Conservation (phyloP, 2,888 invertebrate species). For the Cremastobaeus sp. region DNA sequence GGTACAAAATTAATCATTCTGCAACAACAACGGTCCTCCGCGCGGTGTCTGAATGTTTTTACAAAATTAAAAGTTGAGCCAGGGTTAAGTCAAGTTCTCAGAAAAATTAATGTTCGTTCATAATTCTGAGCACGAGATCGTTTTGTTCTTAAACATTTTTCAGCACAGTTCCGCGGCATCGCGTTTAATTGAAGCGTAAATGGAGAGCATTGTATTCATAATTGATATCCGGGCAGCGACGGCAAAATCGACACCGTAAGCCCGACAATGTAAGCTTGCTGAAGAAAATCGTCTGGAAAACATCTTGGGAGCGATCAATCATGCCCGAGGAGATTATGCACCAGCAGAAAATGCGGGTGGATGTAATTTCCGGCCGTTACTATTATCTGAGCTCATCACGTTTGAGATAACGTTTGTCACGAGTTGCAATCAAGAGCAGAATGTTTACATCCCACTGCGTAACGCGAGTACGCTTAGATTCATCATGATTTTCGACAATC, state of each 20-base stretch:
- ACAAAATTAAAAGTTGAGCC: no score
- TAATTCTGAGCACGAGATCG: background rate
- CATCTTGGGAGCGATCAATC: constrained; percentile 47
- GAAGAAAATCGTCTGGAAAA: constrained; percentile 44
- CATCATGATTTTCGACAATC: constrained; percentile 35
- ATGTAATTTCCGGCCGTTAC: constrained; percentile 53
- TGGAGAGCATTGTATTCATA: constrained; percentile 31
- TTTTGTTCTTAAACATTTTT: constrained; percentile 7
- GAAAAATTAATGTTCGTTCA: background rate
- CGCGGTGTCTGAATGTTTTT: no score
- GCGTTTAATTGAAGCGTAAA: constrained; percentile 36
- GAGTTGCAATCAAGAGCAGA: constrained; percentile 53
- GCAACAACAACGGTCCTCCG: no score
- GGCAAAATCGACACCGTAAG: constrained; percentile 21
- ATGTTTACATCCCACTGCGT: constrained; percentile 51
- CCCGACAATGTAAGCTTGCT: constrained; percentile 29
- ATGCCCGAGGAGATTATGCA: constrained; percentile 38
- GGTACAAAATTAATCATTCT: no score
- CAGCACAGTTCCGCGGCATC: background rate
- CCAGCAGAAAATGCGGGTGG: constrained; percentile 44
- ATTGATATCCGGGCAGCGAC: constrained; percentile 39
- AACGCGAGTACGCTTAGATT: constrained; percentile 37
- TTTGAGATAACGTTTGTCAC: constrained; percentile 56
- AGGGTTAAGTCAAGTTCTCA: constrained; percentile 2
- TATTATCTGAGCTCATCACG: constrained; percentile 49